Evolutionary conservation across 2,888 invertebrate genomes (phyloP), one percentile per base, ranked within the genome.

Genomic region (Lasius platythorax): DNA sequence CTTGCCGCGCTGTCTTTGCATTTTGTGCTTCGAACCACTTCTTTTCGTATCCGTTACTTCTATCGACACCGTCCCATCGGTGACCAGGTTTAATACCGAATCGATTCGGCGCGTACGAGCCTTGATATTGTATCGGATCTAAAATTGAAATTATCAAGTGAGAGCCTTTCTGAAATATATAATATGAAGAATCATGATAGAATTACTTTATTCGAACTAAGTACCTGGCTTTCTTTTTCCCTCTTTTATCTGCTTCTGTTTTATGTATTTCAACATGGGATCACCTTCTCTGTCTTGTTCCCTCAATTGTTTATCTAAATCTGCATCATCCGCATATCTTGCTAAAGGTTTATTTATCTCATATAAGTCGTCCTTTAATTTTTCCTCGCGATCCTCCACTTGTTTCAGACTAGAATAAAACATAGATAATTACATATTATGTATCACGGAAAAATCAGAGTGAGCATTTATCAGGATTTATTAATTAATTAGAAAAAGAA

Each of bases 1-100:
- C 98, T 89, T 97, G 97, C 0, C 96, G 95, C 0, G 99, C 99
- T 89, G 96, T 97, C 89, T 96, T 96, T 33, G 97, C 96, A 94
- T 97, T 98, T 89, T 97, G 96, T 15, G 96, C 96, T n/a, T 97
- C 97, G 93, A 99, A 98, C 96, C 97, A 97, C 92, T 98, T 97
- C 92, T 97, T 97, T 95, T 99, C 99, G 94, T 99, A 99, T 0
- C 99, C 99, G 95, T 98, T 99, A 6, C 99, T 99, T 33, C 99
- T 96, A 95, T 99, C 98, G 0, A 99, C 99, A 0, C 99, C 99
- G 94, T 99, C 99, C 99, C 99, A 99, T 18, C 99, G 96, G 95
- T 98, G 98, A 0, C 99, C 99, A 0, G 99, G 99, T 11, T 96
- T 95, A 78, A 99, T 98, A 85, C 97, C 97, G 95, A 97, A 99